phyloP scores from a whole-genome alignment of 2,888 invertebrate species.

The Neoscelio sp. region DNA sequence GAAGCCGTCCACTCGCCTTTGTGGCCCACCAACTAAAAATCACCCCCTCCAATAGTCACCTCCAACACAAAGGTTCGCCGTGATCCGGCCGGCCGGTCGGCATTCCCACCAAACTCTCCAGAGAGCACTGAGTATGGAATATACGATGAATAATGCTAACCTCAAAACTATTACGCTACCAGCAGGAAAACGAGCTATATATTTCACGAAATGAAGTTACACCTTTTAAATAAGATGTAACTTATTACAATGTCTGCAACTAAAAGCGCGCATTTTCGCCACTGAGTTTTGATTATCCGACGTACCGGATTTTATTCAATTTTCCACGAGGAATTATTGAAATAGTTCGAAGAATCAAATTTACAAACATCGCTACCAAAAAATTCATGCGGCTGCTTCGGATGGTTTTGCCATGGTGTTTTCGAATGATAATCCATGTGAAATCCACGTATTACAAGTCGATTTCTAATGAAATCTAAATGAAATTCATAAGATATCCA shows the following conservation, averaged over 20 bases:
- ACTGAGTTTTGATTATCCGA: conserved; percentile 1
- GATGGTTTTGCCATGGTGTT: too few relatives aligned
- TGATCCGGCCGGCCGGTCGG: conserved; percentile 69
- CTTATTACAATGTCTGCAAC: conserved; percentile 59
- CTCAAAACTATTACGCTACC: conserved; percentile 67
- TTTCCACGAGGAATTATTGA: conserved; percentile 15
- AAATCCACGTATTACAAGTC: too few relatives aligned
- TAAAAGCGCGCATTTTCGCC: conserved; percentile 48
- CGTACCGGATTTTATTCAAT: conserved; percentile 15
- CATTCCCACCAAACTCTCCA: conserved; percentile 64
- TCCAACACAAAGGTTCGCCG: conserved; percentile 71
- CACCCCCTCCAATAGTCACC: conserved; percentile 76
- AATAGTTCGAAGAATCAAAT: conserved; percentile 42
- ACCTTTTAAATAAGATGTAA: conserved; percentile 64
- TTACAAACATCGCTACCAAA: too few relatives aligned
- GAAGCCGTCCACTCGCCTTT: conserved; percentile 78
- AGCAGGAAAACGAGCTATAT: conserved; percentile 65
- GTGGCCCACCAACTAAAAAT: conserved; percentile 81
- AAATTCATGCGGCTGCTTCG: too few relatives aligned
- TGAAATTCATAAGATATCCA: too few relatives aligned
- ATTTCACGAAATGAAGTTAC: conserved; percentile 66
- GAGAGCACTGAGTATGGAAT: conserved; percentile 63
- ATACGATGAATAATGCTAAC: conserved; percentile 68
- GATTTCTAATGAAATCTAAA: too few relatives aligned
- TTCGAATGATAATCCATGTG: too few relatives aligned